These are phyloP conservation scores for Argopecten irradians DNA, from an alignment of 1,140 invertebrate genomes.

Conservation along the genomic window DNA sequence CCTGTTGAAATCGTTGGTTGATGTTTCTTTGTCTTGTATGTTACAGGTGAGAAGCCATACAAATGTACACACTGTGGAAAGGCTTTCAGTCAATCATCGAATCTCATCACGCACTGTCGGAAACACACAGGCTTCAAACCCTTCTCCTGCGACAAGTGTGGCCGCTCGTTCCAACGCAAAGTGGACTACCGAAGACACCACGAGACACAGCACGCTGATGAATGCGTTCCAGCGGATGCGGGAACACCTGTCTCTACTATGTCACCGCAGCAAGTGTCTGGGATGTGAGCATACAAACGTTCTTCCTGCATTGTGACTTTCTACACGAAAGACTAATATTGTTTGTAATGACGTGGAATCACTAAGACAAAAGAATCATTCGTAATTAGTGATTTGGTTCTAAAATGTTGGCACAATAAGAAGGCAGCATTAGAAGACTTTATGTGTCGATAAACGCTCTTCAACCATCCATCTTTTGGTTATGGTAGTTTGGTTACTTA, in stretches of 20 bases:
- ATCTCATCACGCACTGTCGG: conserved; percentile 98
- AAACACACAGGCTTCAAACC: conserved; percentile 99
- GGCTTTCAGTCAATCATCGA: conserved; percentile 99
- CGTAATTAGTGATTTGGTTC: too few relatives aligned
- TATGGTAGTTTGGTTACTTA: too few relatives aligned
- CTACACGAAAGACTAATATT: too few relatives aligned
- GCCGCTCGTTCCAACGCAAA: conserved; percentile 96
- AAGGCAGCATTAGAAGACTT: background rate
- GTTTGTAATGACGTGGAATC: too few relatives aligned
- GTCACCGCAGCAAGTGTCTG: background rate
- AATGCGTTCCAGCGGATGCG: conserved; percentile 23
- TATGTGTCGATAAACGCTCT: background rate
- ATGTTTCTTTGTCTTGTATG: conserved; percentile 34
- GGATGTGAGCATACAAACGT: too few relatives aligned
- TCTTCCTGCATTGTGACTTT: too few relatives aligned
- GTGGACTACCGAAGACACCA: conserved; percentile 87
- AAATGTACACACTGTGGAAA: conserved; percentile 98
- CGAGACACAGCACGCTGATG: conserved; percentile 89
- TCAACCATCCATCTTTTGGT: too few relatives aligned
- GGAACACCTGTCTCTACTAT: background rate
- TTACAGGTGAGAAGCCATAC: conserved; percentile 98
- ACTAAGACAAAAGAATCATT: too few relatives aligned
- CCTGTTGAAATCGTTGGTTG: too few relatives aligned
- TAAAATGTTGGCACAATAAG: background rate
- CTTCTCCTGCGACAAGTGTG: conserved; percentile 95